phyloP scores from a whole-genome alignment of 2,113 vertebrate species.

The Atrichornis clamosus region DNA sequence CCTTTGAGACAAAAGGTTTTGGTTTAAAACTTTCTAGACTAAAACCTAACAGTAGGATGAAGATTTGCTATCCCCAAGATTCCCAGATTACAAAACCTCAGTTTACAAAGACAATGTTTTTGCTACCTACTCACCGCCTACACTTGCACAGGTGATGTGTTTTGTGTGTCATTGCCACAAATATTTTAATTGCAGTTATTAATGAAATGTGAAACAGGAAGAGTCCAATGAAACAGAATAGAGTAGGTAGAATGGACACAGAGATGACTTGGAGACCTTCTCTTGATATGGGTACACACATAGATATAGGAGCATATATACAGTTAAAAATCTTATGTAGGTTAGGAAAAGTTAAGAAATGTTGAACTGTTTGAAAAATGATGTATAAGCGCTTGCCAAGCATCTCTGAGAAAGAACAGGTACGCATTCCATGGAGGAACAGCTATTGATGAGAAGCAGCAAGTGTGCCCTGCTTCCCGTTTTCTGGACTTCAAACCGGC shows the following conservation, averaged over 20 bases:
- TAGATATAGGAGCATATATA: no score
- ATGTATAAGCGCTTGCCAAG: no score
- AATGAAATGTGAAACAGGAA: neutral
- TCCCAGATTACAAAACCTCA: neutral
- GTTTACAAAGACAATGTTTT: neutral
- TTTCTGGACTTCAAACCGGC: no score
- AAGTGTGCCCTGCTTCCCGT: no score
- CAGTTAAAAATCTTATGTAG: no score
- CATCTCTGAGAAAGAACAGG: no score
- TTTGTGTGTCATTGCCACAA: neutral
- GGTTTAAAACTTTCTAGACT: neutral
- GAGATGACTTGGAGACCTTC: neutral
- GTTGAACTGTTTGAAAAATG: no score
- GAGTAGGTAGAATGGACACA: neutral
- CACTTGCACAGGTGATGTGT: fast-evolving
- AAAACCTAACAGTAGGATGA: neutral
- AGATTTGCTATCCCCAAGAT: neutral
- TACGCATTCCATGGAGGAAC: no score
- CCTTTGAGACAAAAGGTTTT: neutral
- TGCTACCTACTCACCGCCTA: neutral
- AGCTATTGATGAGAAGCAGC: no score
- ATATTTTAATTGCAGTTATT: neutral
- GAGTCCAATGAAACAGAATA: neutral
- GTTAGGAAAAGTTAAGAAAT: no score
- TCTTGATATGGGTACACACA: no score